Base-by-base conservation (phyloP, 2,113 vertebrate genomes). In the Campylomormyrus numenius region DNA sequence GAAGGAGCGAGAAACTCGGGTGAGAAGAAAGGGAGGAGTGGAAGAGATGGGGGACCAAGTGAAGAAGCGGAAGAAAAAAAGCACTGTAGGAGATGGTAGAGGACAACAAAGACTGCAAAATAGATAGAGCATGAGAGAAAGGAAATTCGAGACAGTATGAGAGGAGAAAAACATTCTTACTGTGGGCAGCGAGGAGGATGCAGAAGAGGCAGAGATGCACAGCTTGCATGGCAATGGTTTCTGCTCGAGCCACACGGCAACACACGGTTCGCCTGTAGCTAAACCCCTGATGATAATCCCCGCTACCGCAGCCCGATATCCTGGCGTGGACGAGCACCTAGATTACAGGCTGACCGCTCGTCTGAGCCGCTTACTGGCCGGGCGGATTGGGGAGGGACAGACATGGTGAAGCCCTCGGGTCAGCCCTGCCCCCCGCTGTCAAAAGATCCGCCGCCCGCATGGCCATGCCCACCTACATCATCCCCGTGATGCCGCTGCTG, bases 261-360 rank as follows among this genome's bases (percentile, higher is more conserved):
- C 96, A 95, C 96, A 92, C 92, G 94, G 92, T 88, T 94, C 96
- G 96, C 95, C 96, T 95, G 95, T 92, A 93, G 92, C 92, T 91
- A 94, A 95, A 96, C 92, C 92, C 90, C 90, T 93, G 94, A 96
- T 92, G 94, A 94, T 95, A 95, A 94, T 97, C 95, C 95, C 74
- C 13, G 88, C 92, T 92, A 94, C 92, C 90, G 91, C 93, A 95
- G 91, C 91, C 91, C 92, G 95, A 96, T 96, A 95, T 94, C 94
- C 62, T 92, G 52, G 93, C 91, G 90, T 94, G 89, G 89, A 93
- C 93, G 90, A 92, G 94, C 90, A 87, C 56, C 9, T 85, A 96
- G 95, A 96, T 96, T 93, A 96, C 91, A 93, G 92, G 89, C 93
- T 94, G 94, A 95, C 91, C 66, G 91, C 88, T 83, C 53, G 31